phyloP scores from a whole-genome alignment of 2,888 invertebrate species.

The Tiliacea aurago region DNA sequence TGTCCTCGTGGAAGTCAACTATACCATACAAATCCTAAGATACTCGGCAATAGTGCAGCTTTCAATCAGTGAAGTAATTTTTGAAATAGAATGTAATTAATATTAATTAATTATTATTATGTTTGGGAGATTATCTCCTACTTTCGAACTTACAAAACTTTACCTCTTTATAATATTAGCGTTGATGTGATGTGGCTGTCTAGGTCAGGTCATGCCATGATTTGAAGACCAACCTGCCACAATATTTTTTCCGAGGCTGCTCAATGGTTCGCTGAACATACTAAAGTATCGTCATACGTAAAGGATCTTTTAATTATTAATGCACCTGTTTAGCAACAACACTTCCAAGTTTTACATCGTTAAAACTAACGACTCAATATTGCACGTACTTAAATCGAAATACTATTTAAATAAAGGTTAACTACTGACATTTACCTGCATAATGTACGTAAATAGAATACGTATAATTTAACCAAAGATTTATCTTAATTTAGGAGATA shows the following conservation, averaged over 20 bases:
- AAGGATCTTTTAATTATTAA: not conserved
- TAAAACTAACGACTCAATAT: slow-evolving; percentile 20
- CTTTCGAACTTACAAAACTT: no score
- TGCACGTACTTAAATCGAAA: not conserved
- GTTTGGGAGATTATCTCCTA: no score
- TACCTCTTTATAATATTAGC: no score
- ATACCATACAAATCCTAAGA: no score
- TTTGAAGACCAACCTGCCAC: not conserved
- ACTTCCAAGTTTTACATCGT: not conserved
- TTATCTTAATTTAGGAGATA: slow-evolving; percentile 36
- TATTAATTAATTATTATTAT: no score
- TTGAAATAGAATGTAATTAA: no score
- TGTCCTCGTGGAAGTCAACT: no score
- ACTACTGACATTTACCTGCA: slow-evolving; percentile 52
- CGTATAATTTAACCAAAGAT: slow-evolving; percentile 15
- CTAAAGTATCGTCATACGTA: not conserved
- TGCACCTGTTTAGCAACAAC: not conserved
- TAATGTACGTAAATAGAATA: slow-evolving; percentile 31
- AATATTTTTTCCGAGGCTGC: not conserved
- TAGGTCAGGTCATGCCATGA: not conserved
- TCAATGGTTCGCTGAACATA: not conserved
- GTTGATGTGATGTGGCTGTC: not conserved
- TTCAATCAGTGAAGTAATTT: no score
- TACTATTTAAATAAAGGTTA: slow-evolving; percentile 50
- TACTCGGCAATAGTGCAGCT: no score